Base-by-base conservation (phyloP, 2,113 vertebrate genomes). In the Apteryx mantelli region DNA sequence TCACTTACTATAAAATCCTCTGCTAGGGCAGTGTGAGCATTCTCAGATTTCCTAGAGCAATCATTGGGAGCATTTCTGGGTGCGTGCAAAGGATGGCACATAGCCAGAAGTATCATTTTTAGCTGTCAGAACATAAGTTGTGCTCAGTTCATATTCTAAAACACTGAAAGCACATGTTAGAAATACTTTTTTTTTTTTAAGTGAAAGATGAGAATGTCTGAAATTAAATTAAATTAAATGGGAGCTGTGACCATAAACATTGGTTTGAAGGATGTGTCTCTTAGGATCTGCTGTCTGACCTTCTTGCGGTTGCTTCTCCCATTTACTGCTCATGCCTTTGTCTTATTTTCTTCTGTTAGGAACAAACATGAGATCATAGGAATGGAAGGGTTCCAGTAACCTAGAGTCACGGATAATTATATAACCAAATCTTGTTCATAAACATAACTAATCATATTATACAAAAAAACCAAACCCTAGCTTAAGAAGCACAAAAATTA, bases 251-350 rank as follows among this genome's bases (percentile, higher is more conserved):
- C 19, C 5, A 4, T 21, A 60, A 55, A 20, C 30, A 21, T 9
- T 58, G 71, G 11, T 61, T 53, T 86, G 28, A 63, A 83, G 34
- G 46, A 58, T 63, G 34, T 66, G 5, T 66, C 11, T 75, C 34
- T 75, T 24, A 3, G 21, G 15, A 60, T 77, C n/a, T 42, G 30
- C 36, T 79, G 6, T 78, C 56, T 44, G 40, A 21, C 11, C 30
- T 36, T 30, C 19, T 42, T 86, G 20, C 84, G 24, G 28, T 82
- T 68, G 42, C 21, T 86, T 73, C 84, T 84, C 42, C 11, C 50
- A 1, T 79, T 87, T 64, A 42, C 64, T 89, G 16, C 10, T 21
- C 30, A 7, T 1, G 0, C 17, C 28, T 89, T 78, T 0, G 0
- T 71, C 6, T 0, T 48, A 36, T 81, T 66, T 70, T 38, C 13